phyloP scores from a whole-genome alignment of 2,113 vertebrate genomes.

The Poicephalus gulielmi region DNA sequence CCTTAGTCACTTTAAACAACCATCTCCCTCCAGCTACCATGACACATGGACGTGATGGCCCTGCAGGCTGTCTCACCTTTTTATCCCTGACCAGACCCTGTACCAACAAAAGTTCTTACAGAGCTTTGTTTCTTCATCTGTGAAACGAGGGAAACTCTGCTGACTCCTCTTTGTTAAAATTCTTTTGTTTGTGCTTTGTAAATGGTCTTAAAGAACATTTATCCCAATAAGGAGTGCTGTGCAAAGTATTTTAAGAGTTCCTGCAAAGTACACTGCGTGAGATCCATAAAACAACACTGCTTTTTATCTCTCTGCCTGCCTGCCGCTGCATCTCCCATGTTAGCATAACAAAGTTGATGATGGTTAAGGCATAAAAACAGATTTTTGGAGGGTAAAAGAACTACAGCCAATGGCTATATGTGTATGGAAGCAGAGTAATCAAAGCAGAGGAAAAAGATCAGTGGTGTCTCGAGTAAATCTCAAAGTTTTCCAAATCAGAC shows the following conservation, averaged over 20 bases:
- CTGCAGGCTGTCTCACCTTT: neutral
- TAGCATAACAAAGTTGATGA: slow-evolving; percentile 35
- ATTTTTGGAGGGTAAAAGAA: slow-evolving; percentile 16
- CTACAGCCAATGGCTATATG: slow-evolving; percentile 18
- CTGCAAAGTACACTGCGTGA: slow-evolving; percentile 12
- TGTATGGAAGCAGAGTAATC: neutral
- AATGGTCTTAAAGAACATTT: neutral
- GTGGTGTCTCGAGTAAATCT: slow-evolving; percentile 11
- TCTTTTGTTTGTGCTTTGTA: slow-evolving; percentile 1
- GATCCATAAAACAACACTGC: slow-evolving; percentile 22
- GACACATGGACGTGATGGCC: accelerated
- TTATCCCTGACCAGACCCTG: neutral
- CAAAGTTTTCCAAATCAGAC: slow-evolving; percentile 32
- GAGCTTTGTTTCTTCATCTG: slow-evolving; percentile 26
- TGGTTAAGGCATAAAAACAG: slow-evolving; percentile 16
- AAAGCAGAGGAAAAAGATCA: neutral
- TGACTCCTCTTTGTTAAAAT: slow-evolving; percentile 18
- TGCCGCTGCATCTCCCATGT: neutral
- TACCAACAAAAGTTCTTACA: neutral
- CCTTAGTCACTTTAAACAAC: neutral
- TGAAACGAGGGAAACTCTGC: slow-evolving; percentile 13
- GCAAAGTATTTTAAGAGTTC: slow-evolving; percentile 24
- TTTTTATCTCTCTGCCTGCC: slow-evolving; percentile 24
- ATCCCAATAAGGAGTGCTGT: neutral
- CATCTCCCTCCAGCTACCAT: neutral